Evolutionary conservation across 2,113 vertebrate genomes (phyloP).

Genomic region (Microtus ochrogaster): DNA sequence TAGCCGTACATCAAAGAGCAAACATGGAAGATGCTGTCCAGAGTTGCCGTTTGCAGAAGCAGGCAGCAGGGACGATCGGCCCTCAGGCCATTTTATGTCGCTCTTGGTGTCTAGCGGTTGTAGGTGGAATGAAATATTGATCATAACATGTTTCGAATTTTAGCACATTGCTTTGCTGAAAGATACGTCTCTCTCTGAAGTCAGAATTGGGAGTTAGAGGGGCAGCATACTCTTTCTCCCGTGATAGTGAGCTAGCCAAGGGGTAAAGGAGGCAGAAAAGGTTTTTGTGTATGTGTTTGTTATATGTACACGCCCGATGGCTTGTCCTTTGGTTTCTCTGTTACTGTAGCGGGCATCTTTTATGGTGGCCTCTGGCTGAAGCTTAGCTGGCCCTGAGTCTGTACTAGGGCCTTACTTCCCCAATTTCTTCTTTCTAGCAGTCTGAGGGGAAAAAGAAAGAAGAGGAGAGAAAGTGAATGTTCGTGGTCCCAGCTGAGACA

Average conservation of each 20-base stretch:
- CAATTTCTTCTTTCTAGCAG: neutral
- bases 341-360: neutral
- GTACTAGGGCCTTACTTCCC: neutral
- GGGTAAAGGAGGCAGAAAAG: neutral
- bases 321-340: accelerated
- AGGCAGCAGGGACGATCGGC: neutral
- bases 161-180: accelerated
- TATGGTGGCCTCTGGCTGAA: neutral
- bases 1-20: neutral
- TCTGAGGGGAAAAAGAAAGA: neutral
- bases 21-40: neutral
- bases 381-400: neutral
- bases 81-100: neutral
- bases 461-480: neutral
- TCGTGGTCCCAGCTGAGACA: neutral
- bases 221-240: neutral
- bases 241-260: neutral
- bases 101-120: neutral
- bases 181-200: neutral
- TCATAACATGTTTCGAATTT: neutral
- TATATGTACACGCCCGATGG: too few species aligned
- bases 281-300: neutral
- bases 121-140: neutral
- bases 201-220: neutral
- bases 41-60: neutral